Evolutionary conservation across 1,140 invertebrate genomes (phyloP).

Genomic region (Sinonovacula constricta): DNA sequence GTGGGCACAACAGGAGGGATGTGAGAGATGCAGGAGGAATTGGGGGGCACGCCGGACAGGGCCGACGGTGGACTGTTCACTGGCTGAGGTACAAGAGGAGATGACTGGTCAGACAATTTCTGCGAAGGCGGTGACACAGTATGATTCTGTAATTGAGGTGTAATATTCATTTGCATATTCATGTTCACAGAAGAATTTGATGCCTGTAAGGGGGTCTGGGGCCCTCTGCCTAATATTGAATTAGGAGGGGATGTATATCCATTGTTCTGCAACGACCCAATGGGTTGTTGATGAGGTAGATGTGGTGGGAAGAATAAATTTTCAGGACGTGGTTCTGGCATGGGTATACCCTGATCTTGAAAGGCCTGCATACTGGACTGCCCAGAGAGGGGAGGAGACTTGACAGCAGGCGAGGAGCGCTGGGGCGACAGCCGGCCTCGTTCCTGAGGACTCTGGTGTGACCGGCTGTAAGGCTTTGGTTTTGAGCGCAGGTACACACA

Average conservation of each 20-base stretch:
- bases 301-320: constrained; percentile 41
- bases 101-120: constrained; percentile 24
- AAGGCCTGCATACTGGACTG: constrained; percentile 28
- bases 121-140: constrained; percentile 24
- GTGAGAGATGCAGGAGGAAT: constrained; percentile 31
- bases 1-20: constrained; percentile 34
- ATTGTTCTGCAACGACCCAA: constrained; percentile 35
- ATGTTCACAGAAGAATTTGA: constrained; percentile 21
- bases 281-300: constrained; percentile 44
- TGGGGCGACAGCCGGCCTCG: constrained; percentile 15
- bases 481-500: constrained; percentile 74
- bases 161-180: constrained; percentile 48
- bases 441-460: constrained; percentile 42
- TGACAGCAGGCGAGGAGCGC: constrained; percentile 6
- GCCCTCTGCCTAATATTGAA: constrained; percentile 25
- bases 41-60: constrained; percentile 33
- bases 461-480: constrained; percentile 65
- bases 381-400: constrained; percentile 28
- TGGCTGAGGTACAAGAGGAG: constrained; percentile 30
- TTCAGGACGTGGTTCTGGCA: constrained; percentile 33
- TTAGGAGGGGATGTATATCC: constrained; percentile 45
- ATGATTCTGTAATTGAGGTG: constrained; percentile 35
- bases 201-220: constrained; percentile 25
- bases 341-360: constrained; percentile 20
- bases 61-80: constrained; percentile 41